These are phyloP conservation scores for Exephanes ischioxanthus DNA, from an alignment of 2,888 invertebrate species.

Conservation along the genomic window DNA sequence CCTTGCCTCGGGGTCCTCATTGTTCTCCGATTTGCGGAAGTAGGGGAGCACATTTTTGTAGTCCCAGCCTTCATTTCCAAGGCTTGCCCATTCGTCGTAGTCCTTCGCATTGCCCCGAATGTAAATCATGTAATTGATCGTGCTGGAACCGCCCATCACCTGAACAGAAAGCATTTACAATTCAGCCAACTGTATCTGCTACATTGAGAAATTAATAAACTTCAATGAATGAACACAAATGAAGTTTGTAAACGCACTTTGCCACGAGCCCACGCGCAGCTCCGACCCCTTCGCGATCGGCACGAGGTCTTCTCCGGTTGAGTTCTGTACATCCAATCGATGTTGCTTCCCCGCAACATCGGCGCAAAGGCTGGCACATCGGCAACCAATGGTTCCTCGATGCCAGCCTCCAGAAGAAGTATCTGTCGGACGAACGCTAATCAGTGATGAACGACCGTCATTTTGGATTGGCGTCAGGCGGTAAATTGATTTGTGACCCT, in stretches of 20 bases:
- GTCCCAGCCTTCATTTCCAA: constrained; percentile 87
- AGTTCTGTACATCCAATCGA: constrained; percentile 91
- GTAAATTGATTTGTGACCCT: neutral
- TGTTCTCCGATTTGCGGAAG: constrained; percentile 86
- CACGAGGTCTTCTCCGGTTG: constrained; percentile 88
- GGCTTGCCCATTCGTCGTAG: constrained; percentile 86
- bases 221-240: neutral
- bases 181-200: neutral
- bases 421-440: constrained; percentile 84
- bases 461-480: neutral
- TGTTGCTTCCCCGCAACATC: constrained; percentile 82
- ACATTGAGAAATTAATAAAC: neutral
- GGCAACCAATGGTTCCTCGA: constrained; percentile 89
- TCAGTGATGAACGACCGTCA: neutral
- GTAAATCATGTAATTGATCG: constrained; percentile 88
- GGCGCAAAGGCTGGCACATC: constrained; percentile 89
- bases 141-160: constrained; percentile 88
- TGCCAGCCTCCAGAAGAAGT: constrained; percentile 89
- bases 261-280: constrained; percentile 89
- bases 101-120: constrained; percentile 87
- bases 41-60: constrained; percentile 85
- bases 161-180: constrained; percentile 48
- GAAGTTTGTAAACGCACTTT: constrained; percentile 82
- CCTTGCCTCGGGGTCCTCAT: constrained; percentile 76
- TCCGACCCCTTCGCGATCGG: constrained; percentile 86